Evolutionary conservation across 2,797 vertebrate species (phyloP).

Genomic region (Silurus aristotelis): DNA sequence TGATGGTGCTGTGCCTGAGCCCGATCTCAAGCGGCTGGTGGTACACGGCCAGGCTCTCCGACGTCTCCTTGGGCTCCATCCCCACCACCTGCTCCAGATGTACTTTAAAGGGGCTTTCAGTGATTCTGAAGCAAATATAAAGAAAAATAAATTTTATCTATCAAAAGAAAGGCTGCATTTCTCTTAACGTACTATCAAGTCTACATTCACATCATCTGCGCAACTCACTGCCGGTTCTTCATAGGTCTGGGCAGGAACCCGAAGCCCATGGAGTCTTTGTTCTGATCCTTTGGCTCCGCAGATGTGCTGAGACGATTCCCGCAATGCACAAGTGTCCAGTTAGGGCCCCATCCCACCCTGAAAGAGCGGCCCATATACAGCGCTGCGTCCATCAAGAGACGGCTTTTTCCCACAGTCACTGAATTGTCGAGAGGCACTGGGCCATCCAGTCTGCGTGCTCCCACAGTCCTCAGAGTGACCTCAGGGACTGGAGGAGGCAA

Average conservation of each 20-base stretch:
- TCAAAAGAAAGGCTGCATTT: neutral
- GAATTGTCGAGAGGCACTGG: conserved; percentile 78
- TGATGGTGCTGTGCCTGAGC: conserved; percentile 84
- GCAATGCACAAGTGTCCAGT: conserved; percentile 84
- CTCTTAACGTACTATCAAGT: no score
- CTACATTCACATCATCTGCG: neutral
- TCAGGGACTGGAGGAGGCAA: conserved; percentile 74
- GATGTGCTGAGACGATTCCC: conserved; percentile 70
- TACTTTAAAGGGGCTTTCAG: conserved; percentile 87
- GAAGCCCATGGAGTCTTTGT: conserved; percentile 69
- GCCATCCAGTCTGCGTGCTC: conserved; percentile 73
- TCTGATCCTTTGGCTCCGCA: conserved; percentile 46
- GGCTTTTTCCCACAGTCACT: conserved; percentile 77
- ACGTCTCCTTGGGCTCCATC: conserved; percentile 65
- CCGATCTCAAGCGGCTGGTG: conserved; percentile 87
- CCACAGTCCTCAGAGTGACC: conserved; percentile 77
- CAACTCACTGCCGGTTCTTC: conserved; percentile 82
- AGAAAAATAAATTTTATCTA: neutral
- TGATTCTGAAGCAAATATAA: conserved; percentile 69
- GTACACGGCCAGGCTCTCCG: conserved; percentile 71
- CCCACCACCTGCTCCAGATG: conserved; percentile 82
- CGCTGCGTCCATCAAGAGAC: conserved; percentile 85
- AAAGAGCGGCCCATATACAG: conserved; percentile 89
- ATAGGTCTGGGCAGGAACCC: conserved; percentile 81
- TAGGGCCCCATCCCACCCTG: conserved; percentile 90